Conservation (phyloP, 1,140 invertebrate genomes). For the Trichoplusia ni region DNA sequence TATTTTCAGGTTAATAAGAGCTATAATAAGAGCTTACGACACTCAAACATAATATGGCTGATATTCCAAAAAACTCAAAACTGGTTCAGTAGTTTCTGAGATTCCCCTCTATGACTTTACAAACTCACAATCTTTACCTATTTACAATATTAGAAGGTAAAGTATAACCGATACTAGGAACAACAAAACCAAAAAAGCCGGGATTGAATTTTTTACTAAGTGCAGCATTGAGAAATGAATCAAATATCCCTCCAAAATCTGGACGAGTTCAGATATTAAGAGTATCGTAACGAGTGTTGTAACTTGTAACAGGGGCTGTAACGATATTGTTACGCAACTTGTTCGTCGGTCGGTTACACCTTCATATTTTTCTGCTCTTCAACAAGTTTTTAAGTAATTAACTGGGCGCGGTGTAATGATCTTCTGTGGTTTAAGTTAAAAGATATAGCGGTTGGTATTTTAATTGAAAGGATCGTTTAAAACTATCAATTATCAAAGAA, state of each 20-base stretch:
- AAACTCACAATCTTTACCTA: too few species aligned
- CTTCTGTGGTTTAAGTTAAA: background rate
- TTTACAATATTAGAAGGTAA: too few species aligned
- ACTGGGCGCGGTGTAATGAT: constrained; percentile 1
- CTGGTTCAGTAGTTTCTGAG: too few species aligned
- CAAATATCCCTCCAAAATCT: background rate
- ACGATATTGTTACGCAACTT: constrained; percentile 1
- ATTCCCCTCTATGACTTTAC: too few species aligned
- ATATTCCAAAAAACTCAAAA: too few species aligned
- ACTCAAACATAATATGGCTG: too few species aligned
- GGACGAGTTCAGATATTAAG: background rate
- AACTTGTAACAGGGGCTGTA: background rate
- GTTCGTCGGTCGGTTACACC: background rate
- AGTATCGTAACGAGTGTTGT: background rate
- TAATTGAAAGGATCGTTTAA: background rate
- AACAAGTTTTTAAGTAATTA: constrained; percentile 25
- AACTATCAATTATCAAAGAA: background rate
- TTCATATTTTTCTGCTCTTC: constrained; percentile 6
- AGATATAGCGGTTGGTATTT: background rate
- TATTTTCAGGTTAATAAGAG: too few species aligned
- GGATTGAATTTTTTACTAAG: background rate
- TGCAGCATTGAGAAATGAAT: background rate
- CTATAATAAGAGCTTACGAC: too few species aligned
- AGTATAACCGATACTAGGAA: too few species aligned
- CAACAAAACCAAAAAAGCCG: too few species aligned